A percentile compares a stretch with the other conserved stretches of the same genome.
phyloP scores from a whole-genome alignment of 1,140 invertebrate species.

The Heliothis subflexa region DNA sequence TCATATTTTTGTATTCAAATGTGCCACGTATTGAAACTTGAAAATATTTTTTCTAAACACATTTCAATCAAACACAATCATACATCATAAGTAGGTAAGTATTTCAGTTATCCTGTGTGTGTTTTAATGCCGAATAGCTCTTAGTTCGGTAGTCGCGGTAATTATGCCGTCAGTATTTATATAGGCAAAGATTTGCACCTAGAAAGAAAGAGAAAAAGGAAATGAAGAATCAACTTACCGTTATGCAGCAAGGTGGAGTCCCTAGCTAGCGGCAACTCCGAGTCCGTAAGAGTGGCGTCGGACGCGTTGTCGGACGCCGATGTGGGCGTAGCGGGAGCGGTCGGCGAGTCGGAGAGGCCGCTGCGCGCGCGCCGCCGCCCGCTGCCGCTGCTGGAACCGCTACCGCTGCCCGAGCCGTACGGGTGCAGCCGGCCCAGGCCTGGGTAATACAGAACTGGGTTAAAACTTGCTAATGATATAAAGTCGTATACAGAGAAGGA shows the following conservation, averaged over 20 bases:
- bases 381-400: slow-evolving; percentile 84
- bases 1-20: too few species aligned
- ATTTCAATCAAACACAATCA: too few species aligned
- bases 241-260: slow-evolving; percentile 93
- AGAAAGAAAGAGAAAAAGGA: too few species aligned
- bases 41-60: too few species aligned
- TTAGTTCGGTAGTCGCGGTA: too few species aligned
- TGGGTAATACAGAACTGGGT: slow-evolving; percentile 62
- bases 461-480: neutral
- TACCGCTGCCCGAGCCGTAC: slow-evolving; percentile 88
- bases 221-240: slow-evolving; percentile 86
- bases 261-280: slow-evolving; percentile 91
- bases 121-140: too few species aligned
- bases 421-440: slow-evolving; percentile 91
- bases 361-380: slow-evolving; percentile 86
- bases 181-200: too few species aligned
- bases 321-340: slow-evolving; percentile 88
- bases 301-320: slow-evolving; percentile 91
- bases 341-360: slow-evolving; percentile 91
- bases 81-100: too few species aligned
- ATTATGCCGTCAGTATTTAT: too few species aligned
- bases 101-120: too few species aligned
- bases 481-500: neutral
- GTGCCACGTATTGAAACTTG: too few species aligned
- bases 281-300: slow-evolving; percentile 93